Conservation (phyloP, 2,113 vertebrate genomes). For the Centropus unirufus region DNA sequence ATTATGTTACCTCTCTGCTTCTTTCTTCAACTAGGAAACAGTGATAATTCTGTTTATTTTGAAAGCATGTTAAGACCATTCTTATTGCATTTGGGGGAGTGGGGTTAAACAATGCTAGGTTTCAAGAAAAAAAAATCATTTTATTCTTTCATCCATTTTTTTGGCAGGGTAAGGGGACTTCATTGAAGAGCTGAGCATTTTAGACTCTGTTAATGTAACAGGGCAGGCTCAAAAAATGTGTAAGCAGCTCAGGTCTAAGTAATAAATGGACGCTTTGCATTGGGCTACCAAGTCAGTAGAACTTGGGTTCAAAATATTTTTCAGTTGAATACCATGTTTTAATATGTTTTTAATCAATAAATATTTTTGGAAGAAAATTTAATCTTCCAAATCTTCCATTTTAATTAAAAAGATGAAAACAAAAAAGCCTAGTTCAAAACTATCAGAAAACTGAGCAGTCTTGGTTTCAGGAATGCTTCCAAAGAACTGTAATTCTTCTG, state of each 20-base stretch:
- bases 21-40: background rate
- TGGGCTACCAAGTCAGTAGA: background rate
- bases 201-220: background rate
- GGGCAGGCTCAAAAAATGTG: background rate
- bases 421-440: background rate
- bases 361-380: background rate
- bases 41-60: background rate
- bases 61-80: background rate
- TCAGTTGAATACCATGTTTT: background rate
- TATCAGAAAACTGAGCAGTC: background rate
- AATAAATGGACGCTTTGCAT: background rate
- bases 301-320: background rate
- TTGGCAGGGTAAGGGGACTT: background rate
- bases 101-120: background rate
- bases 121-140: background rate
- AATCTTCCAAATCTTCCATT: background rate
- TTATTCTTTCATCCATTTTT: background rate
- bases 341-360: background rate
- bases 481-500: background rate
- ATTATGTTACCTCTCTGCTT: background rate
- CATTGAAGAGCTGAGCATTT: background rate
- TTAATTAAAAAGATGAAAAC: background rate
- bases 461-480: background rate
- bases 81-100: background rate
- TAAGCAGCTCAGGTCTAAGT: background rate